Evolutionary conservation across 2,797 vertebrate genomes (phyloP), one percentile per base, ranked within the genome.

Genomic region (Sebastes hubbsi): DNA sequence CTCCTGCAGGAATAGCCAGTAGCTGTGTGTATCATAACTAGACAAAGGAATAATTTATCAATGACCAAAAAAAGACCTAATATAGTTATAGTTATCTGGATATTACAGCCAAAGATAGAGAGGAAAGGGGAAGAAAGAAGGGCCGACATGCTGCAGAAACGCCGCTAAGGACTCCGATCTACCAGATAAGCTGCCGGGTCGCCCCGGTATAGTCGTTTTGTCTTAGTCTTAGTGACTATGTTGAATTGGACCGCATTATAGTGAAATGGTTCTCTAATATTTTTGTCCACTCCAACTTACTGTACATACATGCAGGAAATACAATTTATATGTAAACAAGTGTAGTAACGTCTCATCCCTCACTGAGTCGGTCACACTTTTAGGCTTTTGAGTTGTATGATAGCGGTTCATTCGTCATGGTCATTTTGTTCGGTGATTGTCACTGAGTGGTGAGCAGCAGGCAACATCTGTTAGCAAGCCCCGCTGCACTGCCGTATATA

Each of bases 361-460:
- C 55, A 30, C 14, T 62, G 58, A 67, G 55, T 64, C 6, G 42
- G 32, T 69, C 38, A 32, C 71, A 34, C 66, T 76, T 60, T 24
- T 20, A 32, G 34, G 5, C 14, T 14, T 8, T 70, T 72, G 58
- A 42, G 27, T 72, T 27, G 13, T 18, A 38, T 60, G 36, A 73
- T 34, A 22, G 36, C 8, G 27, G 25, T 38, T 72, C 52, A 75
- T 78, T 75, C 71, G 52, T 80, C 77, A 69, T 27, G 54, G 63
- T 25, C 8, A 1, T 82, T 82, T 79, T 74, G 24, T 75, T 63
- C 46, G 30, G 64, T 62, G 77, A 82, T 78, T 72, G 82, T 71
- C 58, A 27, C 55, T 67, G 60, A 67, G 71, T 63, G 77, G 66
- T 80, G 67, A 64, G 54, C 52, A 18, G 29, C 55, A 56, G 72